Evolutionary conservation across 2,113 vertebrate genomes (phyloP).

Genomic region (Cyprinus carpio): DNA sequence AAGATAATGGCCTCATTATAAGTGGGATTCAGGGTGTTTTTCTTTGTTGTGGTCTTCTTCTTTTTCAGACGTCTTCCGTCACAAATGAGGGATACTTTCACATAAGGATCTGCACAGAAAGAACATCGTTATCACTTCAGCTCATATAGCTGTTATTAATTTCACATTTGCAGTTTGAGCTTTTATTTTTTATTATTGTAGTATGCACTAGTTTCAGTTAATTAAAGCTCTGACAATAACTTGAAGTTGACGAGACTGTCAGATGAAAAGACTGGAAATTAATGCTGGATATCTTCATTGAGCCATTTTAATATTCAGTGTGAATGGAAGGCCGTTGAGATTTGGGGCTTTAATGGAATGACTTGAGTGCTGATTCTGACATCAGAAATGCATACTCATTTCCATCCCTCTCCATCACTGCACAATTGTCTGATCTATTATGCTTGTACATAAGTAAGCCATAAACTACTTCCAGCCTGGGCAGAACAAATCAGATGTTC

Average conservation of each 20-base stretch:
- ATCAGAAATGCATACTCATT: conserved; percentile 57
- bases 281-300: conserved; percentile 42
- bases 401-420: conserved; percentile 52
- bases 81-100: conserved; percentile 96
- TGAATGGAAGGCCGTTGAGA: conserved; percentile 41
- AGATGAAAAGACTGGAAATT: conserved; percentile 8
- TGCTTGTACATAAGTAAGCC: conserved; percentile 46
- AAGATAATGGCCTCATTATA: conserved; percentile 99
- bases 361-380: conserved; percentile 46
- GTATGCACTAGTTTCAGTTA: background rate
- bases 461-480: conserved; percentile 51
- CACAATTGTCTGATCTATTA: conserved; percentile 54
- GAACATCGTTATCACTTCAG: background rate
- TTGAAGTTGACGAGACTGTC: conserved; percentile 33
- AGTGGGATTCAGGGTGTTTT: conserved; percentile 95
- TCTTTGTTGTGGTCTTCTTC: conserved; percentile 99
- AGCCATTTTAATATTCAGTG: conserved; percentile 57
- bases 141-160: background rate
- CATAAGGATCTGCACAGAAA: conserved; percentile 84
- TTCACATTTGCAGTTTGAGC: background rate
- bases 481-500: conserved; percentile 48
- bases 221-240: background rate
- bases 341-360: conserved; percentile 42
- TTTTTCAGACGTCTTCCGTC: conserved; percentile 95
- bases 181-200: background rate